Base-by-base conservation (phyloP, 2,888 invertebrate genomes). In the Orchestes rusci region DNA sequence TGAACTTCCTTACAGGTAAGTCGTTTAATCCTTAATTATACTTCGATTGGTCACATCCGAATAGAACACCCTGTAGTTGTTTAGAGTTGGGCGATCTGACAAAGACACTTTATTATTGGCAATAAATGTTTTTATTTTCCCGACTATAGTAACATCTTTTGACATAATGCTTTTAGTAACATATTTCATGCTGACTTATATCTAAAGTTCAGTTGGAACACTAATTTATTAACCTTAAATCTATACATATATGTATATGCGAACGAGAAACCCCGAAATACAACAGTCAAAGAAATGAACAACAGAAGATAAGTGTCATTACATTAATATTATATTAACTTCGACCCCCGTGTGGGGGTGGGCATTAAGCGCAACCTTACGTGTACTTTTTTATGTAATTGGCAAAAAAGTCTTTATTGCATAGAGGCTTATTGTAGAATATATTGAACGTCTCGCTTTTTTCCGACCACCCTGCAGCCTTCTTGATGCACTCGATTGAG, bases 11-110 rank as follows among this genome's bases (percentile, higher is more conserved):
- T 38, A 38, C 38, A 16, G 27, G 38, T 38, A 38, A 38, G 38
- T 28, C 38, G 29, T 38, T 28, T 38, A 38, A 38, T 38, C 38
- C 38, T 27, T 28, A 38, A 29, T 38, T 38, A 38, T 38, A 28
- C 38, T 38, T 38, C 38, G 38, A 38, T 38, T 28, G 38, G 38
- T 38, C 38, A 38, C 28, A 38, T 38, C 38, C 35, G 35, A 35
- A 35, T 35, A 35, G 35, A n/a, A 35, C 30, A 29, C 28, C 29
- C 38, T 38, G 38, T 38, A 38, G 29, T 13, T 38, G 38, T 38
- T 38, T 27, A 38, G 18, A 23, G 10, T 23, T n/a, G n/a, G 23
- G 23, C 23, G 10, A 23, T 23, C 23, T 23, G 5, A 23, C 10
- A 23, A 7, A 10, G 7, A 23, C n/a, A n/a, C n/a, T n/a, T n/a